Conservation (phyloP, 2,888 invertebrate species). For the Scaptomyza polygonia region DNA sequence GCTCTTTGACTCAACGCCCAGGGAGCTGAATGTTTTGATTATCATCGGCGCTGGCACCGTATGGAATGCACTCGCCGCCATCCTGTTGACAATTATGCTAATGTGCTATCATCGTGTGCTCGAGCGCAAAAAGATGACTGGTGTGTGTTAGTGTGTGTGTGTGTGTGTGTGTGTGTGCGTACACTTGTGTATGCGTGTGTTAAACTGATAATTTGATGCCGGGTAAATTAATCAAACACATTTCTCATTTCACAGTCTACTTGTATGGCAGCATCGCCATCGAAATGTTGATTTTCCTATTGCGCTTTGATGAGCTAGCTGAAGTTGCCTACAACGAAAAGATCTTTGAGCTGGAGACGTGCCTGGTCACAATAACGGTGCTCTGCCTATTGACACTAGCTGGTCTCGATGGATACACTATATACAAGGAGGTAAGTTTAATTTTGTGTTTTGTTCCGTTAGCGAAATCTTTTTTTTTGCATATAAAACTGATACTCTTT, state of each 20-base stretch:
- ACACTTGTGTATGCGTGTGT: conserved; percentile 5
- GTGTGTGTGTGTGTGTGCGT: background rate
- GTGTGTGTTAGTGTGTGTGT: conserved; percentile 59
- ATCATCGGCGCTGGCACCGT: conserved; percentile 72
- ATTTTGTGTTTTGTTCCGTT: too few relatives aligned
- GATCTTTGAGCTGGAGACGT: conserved; percentile 77
- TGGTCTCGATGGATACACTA: conserved; percentile 77
- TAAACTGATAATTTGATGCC: conserved; percentile 36
- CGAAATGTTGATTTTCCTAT: conserved; percentile 67
- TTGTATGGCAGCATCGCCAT: conserved; percentile 74
- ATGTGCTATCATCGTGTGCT: conserved; percentile 82
- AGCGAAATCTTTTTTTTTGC: too few relatives aligned
- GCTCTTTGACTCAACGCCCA: conserved; percentile 51
- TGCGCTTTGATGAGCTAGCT: conserved; percentile 79
- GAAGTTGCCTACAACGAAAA: conserved; percentile 77
- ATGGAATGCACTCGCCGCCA: conserved; percentile 79
- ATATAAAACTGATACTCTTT: background rate
- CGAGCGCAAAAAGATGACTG: conserved; percentile 81
- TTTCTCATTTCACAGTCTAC: conserved; percentile 65
- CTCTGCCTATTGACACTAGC: conserved; percentile 68
- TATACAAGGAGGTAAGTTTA: conserved; percentile 84
- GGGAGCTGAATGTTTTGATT: conserved; percentile 67
- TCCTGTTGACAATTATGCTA: conserved; percentile 79
- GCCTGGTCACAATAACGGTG: conserved; percentile 61
- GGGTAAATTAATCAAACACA: conserved; percentile 50